A percentile compares a stretch with the other conserved stretches of the same genome.
These are phyloP conservation scores for Leptinotarsa haldemani DNA, from an alignment of 2,888 invertebrate genomes.

Conservation along the genomic window DNA sequence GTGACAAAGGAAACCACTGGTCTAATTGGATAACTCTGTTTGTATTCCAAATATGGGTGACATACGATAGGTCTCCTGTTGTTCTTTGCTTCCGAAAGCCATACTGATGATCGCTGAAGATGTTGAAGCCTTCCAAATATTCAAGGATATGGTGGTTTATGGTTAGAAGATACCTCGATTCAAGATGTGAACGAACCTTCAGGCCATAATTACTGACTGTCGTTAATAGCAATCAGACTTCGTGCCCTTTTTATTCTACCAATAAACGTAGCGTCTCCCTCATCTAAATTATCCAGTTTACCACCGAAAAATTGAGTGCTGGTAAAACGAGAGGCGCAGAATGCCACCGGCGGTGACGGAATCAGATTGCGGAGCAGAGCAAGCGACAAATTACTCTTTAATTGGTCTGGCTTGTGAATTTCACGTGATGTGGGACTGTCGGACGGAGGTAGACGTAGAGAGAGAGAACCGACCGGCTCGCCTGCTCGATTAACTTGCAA, in stretches of 20 bases:
- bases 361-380: slow-evolving; percentile 41
- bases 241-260: neutral
- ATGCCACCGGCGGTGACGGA: slow-evolving; percentile 27
- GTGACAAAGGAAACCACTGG: too few relatives aligned
- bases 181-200: too few relatives aligned
- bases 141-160: too few relatives aligned
- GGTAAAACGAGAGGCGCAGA: neutral
- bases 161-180: too few relatives aligned
- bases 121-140: too few relatives aligned
- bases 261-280: neutral
- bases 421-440: neutral
- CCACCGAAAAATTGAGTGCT: slow-evolving; percentile 1
- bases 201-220: too few relatives aligned
- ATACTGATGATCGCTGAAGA: too few relatives aligned
- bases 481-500: slow-evolving; percentile 18
- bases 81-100: too few relatives aligned
- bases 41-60: too few relatives aligned
- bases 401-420: slow-evolving; percentile 32
- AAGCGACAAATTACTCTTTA: slow-evolving; percentile 45
- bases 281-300: neutral
- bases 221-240: neutral
- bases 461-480: neutral
- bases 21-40: too few relatives aligned
- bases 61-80: too few relatives aligned
- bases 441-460: neutral